Base-by-base conservation (phyloP, 2,797 vertebrate genomes). In the Cichlasoma orientale region DNA sequence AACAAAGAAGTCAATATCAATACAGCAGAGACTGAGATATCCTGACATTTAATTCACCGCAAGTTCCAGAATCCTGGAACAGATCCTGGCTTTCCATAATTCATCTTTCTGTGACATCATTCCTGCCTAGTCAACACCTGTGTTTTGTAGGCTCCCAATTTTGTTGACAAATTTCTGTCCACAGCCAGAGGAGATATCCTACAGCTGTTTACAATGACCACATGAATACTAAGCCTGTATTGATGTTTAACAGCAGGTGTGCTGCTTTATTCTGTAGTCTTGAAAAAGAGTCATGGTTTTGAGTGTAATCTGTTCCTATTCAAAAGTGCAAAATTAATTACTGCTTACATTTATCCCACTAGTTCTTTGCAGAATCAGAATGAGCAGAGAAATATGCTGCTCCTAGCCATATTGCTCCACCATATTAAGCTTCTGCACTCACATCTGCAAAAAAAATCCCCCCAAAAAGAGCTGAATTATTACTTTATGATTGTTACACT, bases 121-220 rank as follows among this genome's bases (percentile, higher is more conserved):
- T 27, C 13, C 19, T 31, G 16, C 50, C 33, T 13, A 54, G 25
- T 72, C 70, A 77, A 66, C 41, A 66, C 41, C 19, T 29, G 52
- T 4, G 2, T 75, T 41, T 72, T 57, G 36, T 8, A 33, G 16
- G n/a, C 74, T 52, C 14, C 23, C 5, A 61, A 6, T 50, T 68
- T 63, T 56, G 38, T 73, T 73, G 16, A n/a, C 70, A 50, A 41
- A 73, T 63, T 69, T 74, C 31, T 41, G 27, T 63, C 25, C 12
- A 54, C 21, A 55, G 36, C 36, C 3, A 44, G 58, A 5, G n/a
- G 41, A 69, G 12, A 57, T 75, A 53, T 47, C 10, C 47, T 31
- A 38, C n/a, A 58, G 58, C 58, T 82, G 38, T 52, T 73, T 38
- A 10, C 44, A 3, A 6, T 23, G 44, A 10, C 61, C 41, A 50